phyloP scores from a whole-genome alignment of 30 jellyfish, hydroid and myxozoan genomes.

The Pseudorhiza aurosa region DNA sequence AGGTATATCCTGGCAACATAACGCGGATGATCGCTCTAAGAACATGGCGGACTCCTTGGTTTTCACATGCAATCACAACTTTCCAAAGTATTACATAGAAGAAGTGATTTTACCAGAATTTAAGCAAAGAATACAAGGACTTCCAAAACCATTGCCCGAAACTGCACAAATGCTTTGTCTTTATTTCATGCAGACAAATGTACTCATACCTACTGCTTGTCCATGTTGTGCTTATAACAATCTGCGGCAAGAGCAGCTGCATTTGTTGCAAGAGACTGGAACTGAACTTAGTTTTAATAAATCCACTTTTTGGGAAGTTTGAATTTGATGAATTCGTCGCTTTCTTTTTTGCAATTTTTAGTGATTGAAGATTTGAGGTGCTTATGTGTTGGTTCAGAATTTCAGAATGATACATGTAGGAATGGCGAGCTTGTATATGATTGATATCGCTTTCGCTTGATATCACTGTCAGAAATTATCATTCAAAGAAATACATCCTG shows the following conservation, averaged over 20 bases:
- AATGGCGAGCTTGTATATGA: no score
- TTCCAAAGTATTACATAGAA: slow-evolving; percentile 75
- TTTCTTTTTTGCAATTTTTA: no score
- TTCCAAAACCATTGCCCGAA: slow-evolving; percentile 83
- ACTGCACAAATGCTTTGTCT: slow-evolving; percentile 66
- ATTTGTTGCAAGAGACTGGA: slow-evolving; percentile 81
- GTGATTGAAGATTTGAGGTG: no score
- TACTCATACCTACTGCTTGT: slow-evolving; percentile 88
- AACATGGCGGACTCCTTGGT: slow-evolving; percentile 71
- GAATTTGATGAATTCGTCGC: no score
- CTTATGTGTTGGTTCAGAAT: no score
- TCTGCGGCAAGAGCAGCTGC: slow-evolving; percentile 88
- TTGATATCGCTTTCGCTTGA: no score
- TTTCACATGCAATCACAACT: slow-evolving; percentile 88
- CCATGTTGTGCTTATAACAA: slow-evolving; percentile 95
- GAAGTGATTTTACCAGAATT: slow-evolving; percentile 97
- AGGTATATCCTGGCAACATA: slow-evolving; percentile 37
- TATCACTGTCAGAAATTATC: no score
- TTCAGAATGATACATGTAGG: no score
- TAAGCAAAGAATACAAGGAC: slow-evolving; percentile 72
- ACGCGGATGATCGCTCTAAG: not conserved
- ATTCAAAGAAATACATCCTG: no score
- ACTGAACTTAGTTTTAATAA: slow-evolving; percentile 58
- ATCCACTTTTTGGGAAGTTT: slow-evolving; percentile 95
- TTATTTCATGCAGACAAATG: slow-evolving; percentile 60